Evolutionary conservation across 2,888 invertebrate genomes (phyloP), one percentile per base, ranked within the genome.

Genomic region (Cheilosia vulpina): DNA sequence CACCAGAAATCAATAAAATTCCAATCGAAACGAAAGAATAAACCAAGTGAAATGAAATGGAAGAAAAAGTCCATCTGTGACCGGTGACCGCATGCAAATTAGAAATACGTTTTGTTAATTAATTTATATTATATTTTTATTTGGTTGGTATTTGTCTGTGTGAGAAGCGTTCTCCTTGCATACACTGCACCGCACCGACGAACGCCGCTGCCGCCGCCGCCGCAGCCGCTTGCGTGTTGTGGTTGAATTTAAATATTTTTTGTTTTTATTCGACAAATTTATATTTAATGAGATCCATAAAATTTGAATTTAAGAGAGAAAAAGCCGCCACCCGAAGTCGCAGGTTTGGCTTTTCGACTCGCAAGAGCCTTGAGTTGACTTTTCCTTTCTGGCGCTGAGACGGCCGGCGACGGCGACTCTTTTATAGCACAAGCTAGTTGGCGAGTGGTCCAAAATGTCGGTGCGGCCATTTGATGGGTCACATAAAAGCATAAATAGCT

Each of bases 241-340:
- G 52, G 19, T 57, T 57, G 66, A 24, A 17, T 62, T 65, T 63
- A 19, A 68, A 55, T 52, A 63, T 60, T 84, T 58, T 53, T 83
- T 85, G 65, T 69, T 38, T 71, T 80, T 83, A 83, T 83, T 85
- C 89, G 89, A 92, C 92, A 92, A 92, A 92, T 92, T 92, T 92
- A 92, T 92, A 92, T 92, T 91, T 92, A 92, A 92, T 91, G 92
- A 91, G 92, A 90, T 89, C 90, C 91, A 92, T 92, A 92, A 92
- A 92, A 91, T 91, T 92, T 92, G 90, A 92, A 91, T 91, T 91
- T 91, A 91, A 91, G 91, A 89, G 89, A 89, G 90, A 91, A 89
- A 88, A 89, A 65, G 87, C 89, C 89, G 91, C 89, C 88, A 58
- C 38, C 66, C 60, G 68, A 73, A 55, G 78, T 80, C 66, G 50